Base-by-base conservation (phyloP, 2,888 invertebrate species). In the Phyllotreta cruciferae region DNA sequence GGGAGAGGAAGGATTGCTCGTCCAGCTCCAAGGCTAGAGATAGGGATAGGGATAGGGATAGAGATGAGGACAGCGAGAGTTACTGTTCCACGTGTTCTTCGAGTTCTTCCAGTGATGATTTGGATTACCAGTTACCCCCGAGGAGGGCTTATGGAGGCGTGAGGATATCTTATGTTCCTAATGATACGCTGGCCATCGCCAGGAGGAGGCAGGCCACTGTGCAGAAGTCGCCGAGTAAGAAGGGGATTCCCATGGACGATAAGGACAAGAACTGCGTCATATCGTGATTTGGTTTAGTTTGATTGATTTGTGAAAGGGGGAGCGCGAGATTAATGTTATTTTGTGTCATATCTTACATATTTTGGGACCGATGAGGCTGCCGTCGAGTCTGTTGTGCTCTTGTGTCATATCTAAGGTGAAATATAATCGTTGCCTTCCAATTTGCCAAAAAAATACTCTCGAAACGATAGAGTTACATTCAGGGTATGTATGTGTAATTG, bases 51-150 rank as follows among this genome's bases (percentile, higher is more conserved):
- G 50, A 53, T 8, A 77, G 66, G 39, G 45, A 63, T 6, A 70
- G 69, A 54, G 85, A 87, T 50, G 89, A 90, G 5, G 91, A 91
- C 75, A 86, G 87, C 7, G 89, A 88, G 70, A 92, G 93, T 77
- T 90, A 91, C 76, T 96, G 95, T 80, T 95, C 95, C 42, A 95
- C 96, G 9, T 96, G 96, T 70, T 94, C 93, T 0, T 89, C 88
- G 52, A 89, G 89, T 73, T 92, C 93, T 34, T 93, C 93, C 10
- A 94, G 94, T 56, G 94, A 94, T 69, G 92, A 93, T 70, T 90
- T 92, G 75, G 92, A 94, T 69, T 94, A 94, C 80, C 90, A 93
- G 66, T 82, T 94, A 73, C 94, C 94, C 3, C 89, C 93, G 42
- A 83, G 93, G 71, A 84, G 92, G 63, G 92, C 92, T 55, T 93